A percentile compares a stretch with the other conserved stretches of the same genome.
phyloP scores from a whole-genome alignment of 2,888 invertebrate species.

The Calliphora vomitoria region DNA sequence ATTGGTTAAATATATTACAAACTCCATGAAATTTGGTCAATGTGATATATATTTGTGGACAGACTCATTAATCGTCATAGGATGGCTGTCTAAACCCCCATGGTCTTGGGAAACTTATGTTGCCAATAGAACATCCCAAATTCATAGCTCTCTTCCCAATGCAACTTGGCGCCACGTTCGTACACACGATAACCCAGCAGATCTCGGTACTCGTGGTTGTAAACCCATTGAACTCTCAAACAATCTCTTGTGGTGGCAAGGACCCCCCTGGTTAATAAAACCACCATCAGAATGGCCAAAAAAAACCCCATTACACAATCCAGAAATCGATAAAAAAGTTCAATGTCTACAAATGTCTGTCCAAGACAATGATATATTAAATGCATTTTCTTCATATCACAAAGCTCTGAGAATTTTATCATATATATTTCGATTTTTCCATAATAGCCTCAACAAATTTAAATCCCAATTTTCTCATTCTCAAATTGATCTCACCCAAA shows the following conservation, averaged over 20 bases:
- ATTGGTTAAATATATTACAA: not conserved
- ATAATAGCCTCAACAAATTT: too few species aligned
- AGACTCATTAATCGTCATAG: too few species aligned
- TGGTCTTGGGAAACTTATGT: conserved; percentile 39
- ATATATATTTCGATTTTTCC: too few species aligned
- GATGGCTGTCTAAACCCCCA: too few species aligned
- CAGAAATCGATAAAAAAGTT: not conserved
- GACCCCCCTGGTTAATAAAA: not conserved
- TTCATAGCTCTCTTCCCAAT: not conserved
- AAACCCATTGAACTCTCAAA: not conserved
- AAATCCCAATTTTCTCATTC: too few species aligned
- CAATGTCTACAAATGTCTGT: not conserved
- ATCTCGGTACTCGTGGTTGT: conserved; percentile 26
- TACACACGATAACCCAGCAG: conserved; percentile 29
- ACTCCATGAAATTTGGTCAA: not conserved
- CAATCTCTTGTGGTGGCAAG: not conserved
- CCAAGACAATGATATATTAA: not conserved
- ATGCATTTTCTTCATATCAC: not conserved
- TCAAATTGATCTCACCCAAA: not conserved
- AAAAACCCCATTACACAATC: not conserved
- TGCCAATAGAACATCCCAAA: conserved; percentile 25
- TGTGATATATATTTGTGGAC: conserved; percentile 7
- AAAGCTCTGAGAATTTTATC: not conserved
- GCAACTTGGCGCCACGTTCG: conserved; percentile 1
- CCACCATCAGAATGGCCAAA: conserved; percentile 7